These are phyloP conservation scores for Centropus bengalensis DNA, from an alignment of 2,113 vertebrate genomes.

Conservation along the genomic window DNA sequence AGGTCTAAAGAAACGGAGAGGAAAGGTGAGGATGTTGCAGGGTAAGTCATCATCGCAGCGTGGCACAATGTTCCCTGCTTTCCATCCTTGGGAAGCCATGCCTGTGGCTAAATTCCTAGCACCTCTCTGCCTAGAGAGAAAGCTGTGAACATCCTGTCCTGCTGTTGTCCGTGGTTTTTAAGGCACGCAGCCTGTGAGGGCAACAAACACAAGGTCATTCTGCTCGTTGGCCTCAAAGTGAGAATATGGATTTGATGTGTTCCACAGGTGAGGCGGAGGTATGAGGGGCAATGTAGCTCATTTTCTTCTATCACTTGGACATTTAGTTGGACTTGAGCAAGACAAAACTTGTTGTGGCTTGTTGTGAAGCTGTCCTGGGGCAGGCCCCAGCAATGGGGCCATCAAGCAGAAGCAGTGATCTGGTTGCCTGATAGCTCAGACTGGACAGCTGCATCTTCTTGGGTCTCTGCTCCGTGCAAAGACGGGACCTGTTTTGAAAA, in stretches of 20 bases:
- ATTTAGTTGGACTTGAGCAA: neutral
- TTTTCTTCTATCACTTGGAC: neutral
- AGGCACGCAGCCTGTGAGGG: neutral
- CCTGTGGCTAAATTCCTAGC: neutral
- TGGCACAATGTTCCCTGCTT: neutral
- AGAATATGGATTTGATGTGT: rapidly evolving
- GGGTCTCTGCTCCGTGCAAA: neutral
- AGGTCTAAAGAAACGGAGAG: neutral
- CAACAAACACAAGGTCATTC: neutral
- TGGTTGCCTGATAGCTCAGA: neutral
- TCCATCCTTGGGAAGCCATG: neutral
- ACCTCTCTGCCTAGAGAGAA: neutral
- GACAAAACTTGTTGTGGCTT: neutral
- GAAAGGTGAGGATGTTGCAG: neutral
- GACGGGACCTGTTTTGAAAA: neutral
- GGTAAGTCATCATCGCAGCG: neutral
- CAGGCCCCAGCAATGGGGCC: neutral
- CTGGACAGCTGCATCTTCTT: neutral
- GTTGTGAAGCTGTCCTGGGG: neutral
- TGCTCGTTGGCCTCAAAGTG: neutral
- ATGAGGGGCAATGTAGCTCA: neutral
- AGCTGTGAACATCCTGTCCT: neutral
- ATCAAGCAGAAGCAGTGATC: neutral
- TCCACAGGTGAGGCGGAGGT: neutral
- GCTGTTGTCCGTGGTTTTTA: neutral